These are phyloP conservation scores for Antheraea assamensis DNA, from an alignment of 2,888 invertebrate species.

Conservation along the genomic window DNA sequence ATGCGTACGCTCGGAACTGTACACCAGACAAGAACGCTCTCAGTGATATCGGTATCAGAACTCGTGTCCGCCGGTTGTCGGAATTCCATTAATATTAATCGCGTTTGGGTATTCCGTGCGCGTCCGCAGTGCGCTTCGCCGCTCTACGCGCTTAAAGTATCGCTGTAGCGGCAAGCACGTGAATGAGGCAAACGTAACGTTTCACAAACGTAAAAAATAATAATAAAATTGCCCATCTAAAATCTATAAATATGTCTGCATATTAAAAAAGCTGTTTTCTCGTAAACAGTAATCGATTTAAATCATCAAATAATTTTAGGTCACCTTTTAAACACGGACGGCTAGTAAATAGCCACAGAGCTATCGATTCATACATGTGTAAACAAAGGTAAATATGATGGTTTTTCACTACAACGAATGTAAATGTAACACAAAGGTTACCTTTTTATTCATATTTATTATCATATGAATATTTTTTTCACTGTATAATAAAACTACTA, in stretches of 20 bases:
- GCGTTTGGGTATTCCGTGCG: constrained; percentile 25
- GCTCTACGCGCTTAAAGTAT: background rate
- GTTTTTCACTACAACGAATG: too few relatives aligned
- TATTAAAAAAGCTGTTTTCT: background rate
- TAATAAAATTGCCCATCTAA: background rate
- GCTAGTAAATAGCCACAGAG: too few relatives aligned
- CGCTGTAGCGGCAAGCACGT: background rate
- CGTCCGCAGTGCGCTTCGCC: constrained; percentile 17
- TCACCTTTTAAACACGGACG: too few relatives aligned
- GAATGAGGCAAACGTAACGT: background rate
- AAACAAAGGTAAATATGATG: too few relatives aligned
- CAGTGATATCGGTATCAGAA: constrained; percentile 16
- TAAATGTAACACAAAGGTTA: too few relatives aligned
- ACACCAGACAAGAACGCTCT: background rate
- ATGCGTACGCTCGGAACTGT: too few relatives aligned
- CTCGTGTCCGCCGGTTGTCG: constrained; percentile 11
- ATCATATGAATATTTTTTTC: too few relatives aligned
- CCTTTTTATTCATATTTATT: too few relatives aligned
- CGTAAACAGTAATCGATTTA: too few relatives aligned
- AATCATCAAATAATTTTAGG: too few relatives aligned
- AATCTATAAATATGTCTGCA: background rate
- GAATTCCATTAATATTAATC: constrained; percentile 19
- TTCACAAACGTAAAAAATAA: background rate
- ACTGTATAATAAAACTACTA: too few relatives aligned
- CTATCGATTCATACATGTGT: too few relatives aligned